Evolutionary conservation across 2,113 vertebrate species (phyloP), one percentile per base, ranked within the genome.

Genomic region (Platanista minor): DNA sequence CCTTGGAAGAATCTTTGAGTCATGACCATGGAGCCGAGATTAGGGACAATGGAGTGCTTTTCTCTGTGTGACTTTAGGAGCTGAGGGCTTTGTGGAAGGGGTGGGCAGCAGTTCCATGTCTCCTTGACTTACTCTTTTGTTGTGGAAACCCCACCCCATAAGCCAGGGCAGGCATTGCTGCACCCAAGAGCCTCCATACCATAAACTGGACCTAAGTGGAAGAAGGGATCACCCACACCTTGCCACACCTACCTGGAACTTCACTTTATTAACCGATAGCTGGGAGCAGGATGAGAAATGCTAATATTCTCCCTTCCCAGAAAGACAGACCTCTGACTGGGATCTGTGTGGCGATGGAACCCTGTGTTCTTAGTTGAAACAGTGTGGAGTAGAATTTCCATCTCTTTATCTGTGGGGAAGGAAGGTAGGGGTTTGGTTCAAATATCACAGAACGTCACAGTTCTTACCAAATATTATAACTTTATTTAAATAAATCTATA

Each of bases 291-390:
- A 36, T 43, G 41, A 92, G 49, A 67, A 91, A 74, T 7, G 0
- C 33, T 74, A 8, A 29, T 36, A 1, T 17, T 62, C 31, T 89
- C 1, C 4, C 3, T 10, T 52, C 11, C 17, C 21, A 64, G 21
- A n/a, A 61, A 13, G 18, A 29, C 1, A 41, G 23, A 6, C 29
- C 14, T 87, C 57, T 67, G 29, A 72, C 6, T 46, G 13, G 15
- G 2, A 49, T 6, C 1, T 66, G 41, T 15, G 3, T 33, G 1
- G 2, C 4, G 4, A 31, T 6, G 23, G 21, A 36, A 14, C 20
- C 31, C 66, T 94, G 4, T 25, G 33, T 31, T 85, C 6, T 86
- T 86, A 31, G 3, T 46, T 46, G 6, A 78, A 67, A 57, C 2
- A 71, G 0, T 54, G 31, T 31, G 33, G 25, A 82, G 15, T 33